Conservation (phyloP, 2,888 invertebrate species). For the Chrysolina haemoptera region DNA sequence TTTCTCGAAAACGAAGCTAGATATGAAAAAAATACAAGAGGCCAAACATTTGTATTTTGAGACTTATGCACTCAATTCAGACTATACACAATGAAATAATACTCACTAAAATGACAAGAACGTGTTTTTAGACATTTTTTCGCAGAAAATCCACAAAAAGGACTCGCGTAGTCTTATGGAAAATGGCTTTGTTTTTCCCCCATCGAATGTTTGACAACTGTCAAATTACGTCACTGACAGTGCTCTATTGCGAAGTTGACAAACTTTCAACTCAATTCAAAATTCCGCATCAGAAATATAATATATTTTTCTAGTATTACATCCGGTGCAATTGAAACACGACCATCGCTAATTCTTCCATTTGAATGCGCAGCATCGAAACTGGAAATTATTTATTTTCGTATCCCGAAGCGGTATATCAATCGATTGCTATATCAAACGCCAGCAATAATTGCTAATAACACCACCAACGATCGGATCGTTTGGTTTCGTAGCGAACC, state of each 20-base stretch:
- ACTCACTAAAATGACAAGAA: too few species aligned
- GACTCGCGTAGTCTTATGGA: too few species aligned
- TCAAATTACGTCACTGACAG: too few species aligned
- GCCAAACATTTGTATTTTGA: too few species aligned
- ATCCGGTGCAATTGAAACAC: neutral
- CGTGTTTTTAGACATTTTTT: too few species aligned
- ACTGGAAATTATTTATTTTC: conserved; percentile 31
- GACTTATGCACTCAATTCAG: too few species aligned
- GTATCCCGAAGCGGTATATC: conserved; percentile 26
- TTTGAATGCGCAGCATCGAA: conserved; percentile 6
- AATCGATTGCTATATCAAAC: conserved; percentile 18
- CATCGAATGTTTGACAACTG: too few species aligned
- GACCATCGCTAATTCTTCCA: neutral
- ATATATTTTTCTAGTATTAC: neutral
- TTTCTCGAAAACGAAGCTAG: too few species aligned
- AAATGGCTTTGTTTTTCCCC: too few species aligned
- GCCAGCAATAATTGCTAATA: conserved; percentile 21
- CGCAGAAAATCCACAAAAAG: too few species aligned
- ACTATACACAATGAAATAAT: too few species aligned
- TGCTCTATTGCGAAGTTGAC: neutral
- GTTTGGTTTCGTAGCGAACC: neutral
- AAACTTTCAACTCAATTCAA: neutral
- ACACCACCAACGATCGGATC: conserved; percentile 1
- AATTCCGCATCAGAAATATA: neutral
- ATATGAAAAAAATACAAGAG: too few species aligned